Evolutionary conservation across 2,797 vertebrate species (phyloP).

Genomic region (Myoxocephalus aenaeus): DNA sequence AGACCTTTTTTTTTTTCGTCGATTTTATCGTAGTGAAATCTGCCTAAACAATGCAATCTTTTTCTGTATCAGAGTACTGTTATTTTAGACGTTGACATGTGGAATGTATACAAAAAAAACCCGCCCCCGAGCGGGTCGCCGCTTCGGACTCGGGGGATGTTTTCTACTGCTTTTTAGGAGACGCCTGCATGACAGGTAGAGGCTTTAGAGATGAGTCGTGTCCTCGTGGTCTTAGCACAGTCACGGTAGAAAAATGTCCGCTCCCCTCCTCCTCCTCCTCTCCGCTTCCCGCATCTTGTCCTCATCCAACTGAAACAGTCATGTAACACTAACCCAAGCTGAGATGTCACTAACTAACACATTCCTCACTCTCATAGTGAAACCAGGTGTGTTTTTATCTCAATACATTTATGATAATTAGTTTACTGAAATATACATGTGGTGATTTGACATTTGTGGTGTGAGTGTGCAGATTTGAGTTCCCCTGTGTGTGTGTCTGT

Average conservation of each 20-base stretch:
- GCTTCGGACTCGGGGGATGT: slow-evolving; percentile 56
- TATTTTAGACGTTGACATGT: slow-evolving; percentile 82
- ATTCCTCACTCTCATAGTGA: slow-evolving; percentile 68
- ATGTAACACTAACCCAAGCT: slow-evolving; percentile 32
- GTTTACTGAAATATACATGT: slow-evolving; percentile 50
- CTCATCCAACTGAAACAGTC: slow-evolving; percentile 19
- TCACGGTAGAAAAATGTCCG: slow-evolving; percentile 61
- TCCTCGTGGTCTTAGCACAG: slow-evolving; percentile 71
- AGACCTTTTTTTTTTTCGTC: slow-evolving; percentile 26
- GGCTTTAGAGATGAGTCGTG: slow-evolving; percentile 69
- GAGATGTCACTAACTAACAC: slow-evolving; percentile 67
- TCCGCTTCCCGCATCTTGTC: slow-evolving; percentile 50
- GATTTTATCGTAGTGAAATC: slow-evolving; percentile 72
- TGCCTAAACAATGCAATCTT: slow-evolving; percentile 83
- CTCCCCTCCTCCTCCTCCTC: slow-evolving; percentile 32
- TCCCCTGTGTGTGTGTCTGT: slow-evolving; percentile 8
- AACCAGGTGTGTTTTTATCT: slow-evolving; percentile 58
- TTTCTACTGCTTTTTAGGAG: slow-evolving; percentile 75
- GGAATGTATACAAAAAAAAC: slow-evolving; percentile 74
- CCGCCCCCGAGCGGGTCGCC: slow-evolving; percentile 30
- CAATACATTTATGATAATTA: slow-evolving; percentile 34
- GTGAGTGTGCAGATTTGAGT: slow-evolving; percentile 46
- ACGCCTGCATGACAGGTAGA: slow-evolving; percentile 78
- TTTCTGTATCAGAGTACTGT: slow-evolving; percentile 83
- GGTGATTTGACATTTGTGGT: slow-evolving; percentile 49